These are phyloP conservation scores for Indicator maculatus DNA, from an alignment of 2,113 vertebrate genomes.

Conservation along the genomic window DNA sequence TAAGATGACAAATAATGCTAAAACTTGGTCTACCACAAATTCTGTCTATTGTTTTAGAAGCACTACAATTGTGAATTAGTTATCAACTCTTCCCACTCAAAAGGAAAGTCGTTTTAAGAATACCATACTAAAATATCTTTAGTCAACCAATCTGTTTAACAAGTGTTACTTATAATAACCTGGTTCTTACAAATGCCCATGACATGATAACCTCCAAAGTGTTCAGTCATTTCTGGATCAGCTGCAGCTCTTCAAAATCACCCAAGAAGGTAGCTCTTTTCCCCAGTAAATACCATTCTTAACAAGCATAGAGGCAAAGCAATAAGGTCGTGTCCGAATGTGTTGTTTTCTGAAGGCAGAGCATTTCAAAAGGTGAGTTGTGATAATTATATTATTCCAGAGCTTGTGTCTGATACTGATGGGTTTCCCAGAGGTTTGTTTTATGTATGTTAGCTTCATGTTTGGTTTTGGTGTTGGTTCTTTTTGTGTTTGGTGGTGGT, in stretches of 20 bases:
- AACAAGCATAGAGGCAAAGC: neutral
- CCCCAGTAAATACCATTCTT: neutral
- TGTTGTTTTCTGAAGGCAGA: neutral
- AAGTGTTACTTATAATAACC: neutral
- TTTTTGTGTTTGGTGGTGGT: neutral
- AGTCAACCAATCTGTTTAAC: neutral
- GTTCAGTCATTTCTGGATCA: neutral
- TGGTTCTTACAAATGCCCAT: fast-evolving
- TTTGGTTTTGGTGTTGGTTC: neutral
- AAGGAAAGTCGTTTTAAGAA: neutral
- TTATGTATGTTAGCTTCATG: neutral
- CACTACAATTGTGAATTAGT: neutral
- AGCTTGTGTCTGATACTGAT: neutral
- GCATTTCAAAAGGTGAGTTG: neutral
- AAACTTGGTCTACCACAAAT: neutral
- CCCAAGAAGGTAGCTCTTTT: constrained; percentile 26
- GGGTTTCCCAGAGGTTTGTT: neutral
- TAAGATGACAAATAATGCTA: neutral
- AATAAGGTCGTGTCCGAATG: neutral
- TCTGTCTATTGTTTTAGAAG: neutral
- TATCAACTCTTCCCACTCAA: neutral
- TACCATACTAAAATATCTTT: neutral
- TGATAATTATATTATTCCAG: neutral
- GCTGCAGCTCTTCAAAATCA: neutral
- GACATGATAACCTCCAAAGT: too few relatives aligned